Evolutionary conservation across 2,888 invertebrate species (phyloP).

Genomic region (Agrochola circellaris): DNA sequence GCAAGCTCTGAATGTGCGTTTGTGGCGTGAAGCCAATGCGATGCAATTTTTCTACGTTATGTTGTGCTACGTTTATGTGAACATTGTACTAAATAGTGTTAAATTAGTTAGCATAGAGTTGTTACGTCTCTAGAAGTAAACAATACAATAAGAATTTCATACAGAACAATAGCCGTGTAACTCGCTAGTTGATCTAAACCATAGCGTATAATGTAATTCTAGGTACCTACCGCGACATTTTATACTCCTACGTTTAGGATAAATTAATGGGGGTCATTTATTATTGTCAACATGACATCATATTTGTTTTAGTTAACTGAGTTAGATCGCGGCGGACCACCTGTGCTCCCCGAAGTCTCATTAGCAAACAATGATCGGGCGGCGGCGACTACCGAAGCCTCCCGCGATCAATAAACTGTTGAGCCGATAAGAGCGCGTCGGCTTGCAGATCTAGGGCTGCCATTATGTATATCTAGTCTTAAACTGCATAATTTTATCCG

Average conservation of each 20-base stretch:
- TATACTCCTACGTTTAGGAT: conserved; percentile 64
- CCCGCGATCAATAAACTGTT: conserved; percentile 81
- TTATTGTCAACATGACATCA: conserved; percentile 78
- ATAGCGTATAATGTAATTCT: conserved; percentile 44
- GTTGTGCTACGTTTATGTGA: conserved; percentile 47
- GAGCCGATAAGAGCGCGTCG: conserved; percentile 71
- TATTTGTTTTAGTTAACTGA: conserved; percentile 80
- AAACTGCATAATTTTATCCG: conserved; percentile 19
- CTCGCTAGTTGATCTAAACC: conserved; percentile 54
- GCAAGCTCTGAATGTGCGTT: conserved; percentile 59
- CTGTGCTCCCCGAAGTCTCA: conserved; percentile 80
- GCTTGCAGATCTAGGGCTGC: conserved; percentile 64
- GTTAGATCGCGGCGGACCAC: conserved; percentile 76
- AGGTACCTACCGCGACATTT: conserved; percentile 37
- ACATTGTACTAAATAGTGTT: conserved; percentile 49
- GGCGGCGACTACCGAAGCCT: conserved; percentile 71
- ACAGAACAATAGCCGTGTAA: conserved; percentile 58
- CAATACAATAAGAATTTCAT: conserved; percentile 48
- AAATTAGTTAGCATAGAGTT: conserved; percentile 53
- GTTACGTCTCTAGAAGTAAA: conserved; percentile 51
- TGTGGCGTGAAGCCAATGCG: conserved; percentile 50
- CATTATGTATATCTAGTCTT: conserved; percentile 26
- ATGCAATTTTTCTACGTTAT: conserved; percentile 57
- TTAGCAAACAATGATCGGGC: conserved; percentile 88
- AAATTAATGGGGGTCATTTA: conserved; percentile 74